These are phyloP conservation scores for Atta colombica DNA, from an alignment of 1,140 invertebrate species.

Conservation along the genomic window DNA sequence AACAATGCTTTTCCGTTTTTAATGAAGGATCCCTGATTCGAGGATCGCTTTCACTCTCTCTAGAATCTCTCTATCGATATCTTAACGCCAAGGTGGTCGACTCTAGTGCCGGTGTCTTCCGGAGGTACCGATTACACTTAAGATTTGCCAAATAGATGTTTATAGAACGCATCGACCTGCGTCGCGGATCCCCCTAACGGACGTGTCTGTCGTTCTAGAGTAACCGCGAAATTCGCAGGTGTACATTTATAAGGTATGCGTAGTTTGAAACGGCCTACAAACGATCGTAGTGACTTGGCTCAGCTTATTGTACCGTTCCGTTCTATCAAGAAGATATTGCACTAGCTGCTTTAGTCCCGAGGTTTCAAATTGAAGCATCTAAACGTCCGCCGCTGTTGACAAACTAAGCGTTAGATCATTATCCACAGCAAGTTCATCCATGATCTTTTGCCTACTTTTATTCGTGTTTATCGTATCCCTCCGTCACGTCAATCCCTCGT, in stretches of 20 bases:
- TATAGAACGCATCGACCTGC: not conserved
- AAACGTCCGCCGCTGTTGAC: conserved; percentile 37
- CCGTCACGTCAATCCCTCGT: conserved; percentile 15
- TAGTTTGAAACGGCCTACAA: conserved; percentile 72
- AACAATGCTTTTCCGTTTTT: not conserved
- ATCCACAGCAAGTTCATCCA: conserved; percentile 5
- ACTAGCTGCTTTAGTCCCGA: conserved; percentile 1
- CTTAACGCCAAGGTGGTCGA: conserved; percentile 12
- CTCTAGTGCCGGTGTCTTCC: not conserved
- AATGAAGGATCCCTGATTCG: not conserved
- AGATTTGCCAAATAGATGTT: conserved; percentile 59
- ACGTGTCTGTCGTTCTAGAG: conserved; percentile 37
- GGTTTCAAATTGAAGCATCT: conserved; percentile 17
- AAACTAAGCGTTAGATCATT: conserved; percentile 10
- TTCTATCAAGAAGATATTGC: conserved; percentile 2
- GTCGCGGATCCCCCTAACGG: not conserved
- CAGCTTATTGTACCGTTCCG: conserved; percentile 50
- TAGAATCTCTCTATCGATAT: not conserved
- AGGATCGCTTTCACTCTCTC: not conserved
- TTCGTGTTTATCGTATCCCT: conserved; percentile 23
- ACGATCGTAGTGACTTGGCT: conserved; percentile 69
- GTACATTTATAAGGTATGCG: conserved; percentile 42
- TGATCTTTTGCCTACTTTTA: conserved; percentile 28
- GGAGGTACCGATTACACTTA: not conserved
- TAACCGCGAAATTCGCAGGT: not conserved